phyloP scores from a whole-genome alignment of 92 coral and sea anemone species.

The Anthopleura xanthogrammica region DNA sequence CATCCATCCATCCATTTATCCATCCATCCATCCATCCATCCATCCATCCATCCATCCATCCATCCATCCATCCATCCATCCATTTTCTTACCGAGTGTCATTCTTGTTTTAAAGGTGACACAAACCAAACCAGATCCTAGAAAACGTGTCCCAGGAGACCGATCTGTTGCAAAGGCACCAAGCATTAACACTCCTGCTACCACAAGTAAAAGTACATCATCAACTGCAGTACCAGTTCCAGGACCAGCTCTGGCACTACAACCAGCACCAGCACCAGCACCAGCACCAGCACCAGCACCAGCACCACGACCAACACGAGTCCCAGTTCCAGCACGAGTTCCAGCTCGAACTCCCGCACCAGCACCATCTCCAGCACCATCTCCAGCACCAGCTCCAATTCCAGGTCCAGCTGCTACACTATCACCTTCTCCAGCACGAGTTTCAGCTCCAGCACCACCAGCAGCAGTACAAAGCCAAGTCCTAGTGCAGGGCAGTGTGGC shows the following conservation, averaged over 20 bases:
- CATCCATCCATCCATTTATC: too few species aligned
- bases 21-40: too few species aligned
- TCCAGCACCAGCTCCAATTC: too few species aligned
- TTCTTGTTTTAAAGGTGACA: background rate
- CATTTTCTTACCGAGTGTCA: background rate
- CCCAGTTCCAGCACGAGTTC: background rate
- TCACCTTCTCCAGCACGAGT: background rate
- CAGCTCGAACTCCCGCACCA: constrained; percentile 13
- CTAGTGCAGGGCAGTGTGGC: constrained; percentile 52
- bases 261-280: background rate
- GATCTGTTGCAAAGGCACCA: background rate
- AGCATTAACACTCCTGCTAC: background rate
- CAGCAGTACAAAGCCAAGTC: constrained; percentile 7
- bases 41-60: too few species aligned
- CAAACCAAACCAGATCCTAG: background rate
- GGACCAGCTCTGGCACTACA: background rate
- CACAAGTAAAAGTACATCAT: background rate
- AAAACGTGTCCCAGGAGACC: background rate
- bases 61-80: too few species aligned
- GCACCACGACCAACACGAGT: background rate
- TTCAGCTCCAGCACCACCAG: background rate
- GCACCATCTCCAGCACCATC: too few species aligned
- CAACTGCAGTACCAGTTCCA: background rate
- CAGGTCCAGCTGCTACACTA: too few species aligned
- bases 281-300: background rate